Evolutionary conservation across 2,797 vertebrate genomes (phyloP).

Genomic region (Pseudochromis fuscus): DNA sequence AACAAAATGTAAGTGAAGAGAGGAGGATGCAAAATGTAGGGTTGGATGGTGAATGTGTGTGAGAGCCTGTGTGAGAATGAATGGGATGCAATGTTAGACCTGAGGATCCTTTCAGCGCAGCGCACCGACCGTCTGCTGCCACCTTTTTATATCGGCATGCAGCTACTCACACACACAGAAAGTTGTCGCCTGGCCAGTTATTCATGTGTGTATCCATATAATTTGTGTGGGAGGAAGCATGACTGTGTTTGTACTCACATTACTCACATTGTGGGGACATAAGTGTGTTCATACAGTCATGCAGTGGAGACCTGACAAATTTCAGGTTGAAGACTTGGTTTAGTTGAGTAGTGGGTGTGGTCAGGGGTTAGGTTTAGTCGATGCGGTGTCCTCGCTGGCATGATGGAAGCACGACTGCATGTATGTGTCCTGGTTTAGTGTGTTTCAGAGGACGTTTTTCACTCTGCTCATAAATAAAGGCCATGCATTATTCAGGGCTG

Average conservation of each 20-base stretch:
- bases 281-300: neutral
- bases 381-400: neutral
- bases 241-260: neutral
- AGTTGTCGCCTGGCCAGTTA: too few species aligned
- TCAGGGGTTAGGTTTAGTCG: neutral
- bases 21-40: neutral
- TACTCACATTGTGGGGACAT: neutral
- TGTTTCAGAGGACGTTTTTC: slow-evolving; percentile 70
- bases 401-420: neutral
- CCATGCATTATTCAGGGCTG: slow-evolving; percentile 79
- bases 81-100: slow-evolving; percentile 32
- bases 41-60: slow-evolving; percentile 13
- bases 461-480: slow-evolving; percentile 76
- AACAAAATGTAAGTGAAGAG: neutral
- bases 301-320: neutral
- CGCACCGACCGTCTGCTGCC: neutral
- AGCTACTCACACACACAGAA: slow-evolving; percentile 6
- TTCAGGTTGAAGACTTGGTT: neutral
- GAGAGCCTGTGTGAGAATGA: slow-evolving; percentile 11
- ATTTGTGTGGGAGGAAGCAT: neutral
- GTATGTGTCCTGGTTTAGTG: slow-evolving; percentile 27
- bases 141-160: slow-evolving; percentile 16
- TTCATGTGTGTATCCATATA: neutral
- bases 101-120: slow-evolving; percentile 14
- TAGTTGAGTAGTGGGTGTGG: too few species aligned